A percentile compares a stretch with the other conserved stretches of the same genome.
Evolutionary conservation across 2,888 invertebrate genomes (phyloP).

Genomic region (Latheticus oryzae): DNA sequence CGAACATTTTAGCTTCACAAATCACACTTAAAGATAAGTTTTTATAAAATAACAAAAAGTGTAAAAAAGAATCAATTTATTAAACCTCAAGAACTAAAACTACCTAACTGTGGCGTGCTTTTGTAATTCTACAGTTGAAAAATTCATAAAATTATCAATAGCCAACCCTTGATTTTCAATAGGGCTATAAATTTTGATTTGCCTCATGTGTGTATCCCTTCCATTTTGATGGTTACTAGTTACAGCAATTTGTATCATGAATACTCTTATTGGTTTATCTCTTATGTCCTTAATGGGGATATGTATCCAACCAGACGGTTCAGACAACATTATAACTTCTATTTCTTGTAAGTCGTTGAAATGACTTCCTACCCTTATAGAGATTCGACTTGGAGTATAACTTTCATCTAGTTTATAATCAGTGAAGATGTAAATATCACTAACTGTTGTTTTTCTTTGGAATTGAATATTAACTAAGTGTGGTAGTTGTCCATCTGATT

Average conservation of each 20-base stretch:
- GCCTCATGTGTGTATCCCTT: conserved; percentile 96
- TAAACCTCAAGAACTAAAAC: no score
- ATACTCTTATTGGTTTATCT: conserved; percentile 90
- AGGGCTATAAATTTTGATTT: conserved; percentile 96
- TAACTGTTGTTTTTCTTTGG: conserved; percentile 92
- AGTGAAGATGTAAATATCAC: conserved; percentile 95
- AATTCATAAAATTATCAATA: conserved; percentile 79
- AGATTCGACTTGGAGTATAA: conserved; percentile 96
- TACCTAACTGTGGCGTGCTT: conserved; percentile 85
- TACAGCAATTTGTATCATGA: conserved; percentile 96
- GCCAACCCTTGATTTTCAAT: conserved; percentile 74
- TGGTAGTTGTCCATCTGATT: conserved; percentile 98
- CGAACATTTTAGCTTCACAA: conserved; percentile 22
- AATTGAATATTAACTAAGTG: conserved; percentile 98
- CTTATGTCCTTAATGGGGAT: conserved; percentile 90
- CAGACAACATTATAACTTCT: conserved; percentile 91
- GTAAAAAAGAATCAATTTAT: conserved; percentile 3
- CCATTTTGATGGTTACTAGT: conserved; percentile 99
- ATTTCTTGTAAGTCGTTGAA: conserved; percentile 97
- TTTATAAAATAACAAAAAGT: conserved; percentile 17
- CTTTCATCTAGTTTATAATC: conserved; percentile 99
- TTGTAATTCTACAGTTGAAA: conserved; percentile 84
- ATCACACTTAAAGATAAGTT: conserved; percentile 15
- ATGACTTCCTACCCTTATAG: conserved; percentile 93
- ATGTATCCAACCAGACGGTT: conserved; percentile 96